Evolutionary conservation across 2,113 vertebrate species (phyloP).

Genomic region (Pelusios castaneus): DNA sequence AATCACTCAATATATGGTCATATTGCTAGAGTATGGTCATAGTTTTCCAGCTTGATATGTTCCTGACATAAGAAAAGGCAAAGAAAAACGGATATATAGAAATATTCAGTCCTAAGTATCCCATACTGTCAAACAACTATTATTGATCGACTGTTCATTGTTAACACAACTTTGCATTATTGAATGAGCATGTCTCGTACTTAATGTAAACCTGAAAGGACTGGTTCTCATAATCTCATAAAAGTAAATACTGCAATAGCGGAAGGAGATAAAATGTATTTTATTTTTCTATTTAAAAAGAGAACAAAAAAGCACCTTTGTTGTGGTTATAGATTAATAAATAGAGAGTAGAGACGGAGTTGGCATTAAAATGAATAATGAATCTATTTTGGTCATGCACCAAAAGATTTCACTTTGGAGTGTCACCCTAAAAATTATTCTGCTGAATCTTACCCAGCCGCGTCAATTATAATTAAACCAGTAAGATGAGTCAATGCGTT

Average conservation of each 20-base stretch:
- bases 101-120: neutral
- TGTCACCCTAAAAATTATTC: neutral
- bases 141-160: neutral
- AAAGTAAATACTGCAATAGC: neutral
- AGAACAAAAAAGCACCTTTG: neutral
- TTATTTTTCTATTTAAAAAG: neutral
- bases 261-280: neutral
- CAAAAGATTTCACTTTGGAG: neutral
- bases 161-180: neutral
- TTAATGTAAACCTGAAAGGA: neutral
- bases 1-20: neutral
- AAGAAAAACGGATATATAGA: neutral
- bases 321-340: neutral
- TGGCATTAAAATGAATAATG: neutral
- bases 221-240: neutral
- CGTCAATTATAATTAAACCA: neutral
- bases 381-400: neutral
- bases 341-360: neutral
- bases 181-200: neutral
- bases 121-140: neutral
- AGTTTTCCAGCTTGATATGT: neutral
- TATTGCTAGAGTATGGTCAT: neutral
- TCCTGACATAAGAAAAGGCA: slow-evolving; percentile 9
- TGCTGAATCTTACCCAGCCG: neutral
- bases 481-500: neutral